Evolutionary conservation across 35 echinoderm and acorn worm genomes (phyloP).

Genomic region (Antedon bifida): DNA sequence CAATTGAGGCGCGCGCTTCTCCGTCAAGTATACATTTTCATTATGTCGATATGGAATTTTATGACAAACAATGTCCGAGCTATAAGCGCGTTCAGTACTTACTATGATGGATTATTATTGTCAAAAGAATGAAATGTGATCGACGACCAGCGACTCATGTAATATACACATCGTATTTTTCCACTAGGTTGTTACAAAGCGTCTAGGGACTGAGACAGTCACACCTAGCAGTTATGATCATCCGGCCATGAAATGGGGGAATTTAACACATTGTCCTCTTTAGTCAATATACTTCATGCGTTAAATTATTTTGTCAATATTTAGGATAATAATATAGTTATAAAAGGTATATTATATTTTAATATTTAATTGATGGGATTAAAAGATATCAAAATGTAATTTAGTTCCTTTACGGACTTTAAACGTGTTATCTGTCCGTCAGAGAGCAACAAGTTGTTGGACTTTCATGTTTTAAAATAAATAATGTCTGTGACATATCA

Average conservation of each 20-base stretch:
- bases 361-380: too few species aligned
- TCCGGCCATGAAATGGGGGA: not conserved
- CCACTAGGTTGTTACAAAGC: not conserved
- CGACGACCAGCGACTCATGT: not conserved
- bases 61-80: not conserved
- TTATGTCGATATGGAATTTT: conserved; percentile 1
- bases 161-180: conserved; percentile 2
- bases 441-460: too few species aligned
- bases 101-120: conserved; percentile 2
- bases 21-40: not conserved
- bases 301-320: not conserved
- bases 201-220: not conserved
- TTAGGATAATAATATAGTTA: too few species aligned
- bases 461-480: too few species aligned
- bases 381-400: too few species aligned
- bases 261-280: not conserved
- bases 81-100: not conserved
- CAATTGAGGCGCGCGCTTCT: not conserved
- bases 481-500: too few species aligned
- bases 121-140: conserved; percentile 2
- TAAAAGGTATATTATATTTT: too few species aligned
- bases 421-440: too few species aligned
- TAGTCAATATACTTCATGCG: not conserved
- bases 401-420: too few species aligned
- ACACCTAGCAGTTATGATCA: not conserved